phyloP scores from a whole-genome alignment of 1,140 invertebrate genomes.

The Paracyclopina nana region DNA sequence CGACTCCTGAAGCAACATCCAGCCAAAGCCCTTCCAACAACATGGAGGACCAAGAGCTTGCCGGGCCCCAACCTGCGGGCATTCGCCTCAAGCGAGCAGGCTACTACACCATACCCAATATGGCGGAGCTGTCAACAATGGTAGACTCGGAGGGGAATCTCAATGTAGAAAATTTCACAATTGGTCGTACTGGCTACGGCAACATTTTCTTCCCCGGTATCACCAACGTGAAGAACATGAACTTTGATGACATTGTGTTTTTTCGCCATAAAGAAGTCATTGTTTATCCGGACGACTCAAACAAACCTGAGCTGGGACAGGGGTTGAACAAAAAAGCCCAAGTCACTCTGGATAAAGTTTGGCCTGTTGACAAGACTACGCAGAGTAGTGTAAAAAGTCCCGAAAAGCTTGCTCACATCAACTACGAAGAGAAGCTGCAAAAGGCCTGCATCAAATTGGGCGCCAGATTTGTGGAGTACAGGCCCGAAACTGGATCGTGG shows the following conservation, averaged over 20 bases:
- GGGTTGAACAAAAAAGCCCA: slow-evolving; percentile 79
- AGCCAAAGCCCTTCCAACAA: background rate
- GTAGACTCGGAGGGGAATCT: slow-evolving; percentile 42
- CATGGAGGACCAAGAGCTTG: background rate
- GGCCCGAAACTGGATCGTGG: slow-evolving; percentile 88
- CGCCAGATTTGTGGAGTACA: slow-evolving; percentile 80
- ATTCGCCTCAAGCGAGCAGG: slow-evolving; percentile 37
- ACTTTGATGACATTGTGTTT: slow-evolving; percentile 60
- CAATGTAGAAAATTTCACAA: slow-evolving; percentile 67
- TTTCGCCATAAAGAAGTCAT: slow-evolving; percentile 41
- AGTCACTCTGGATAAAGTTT: slow-evolving; percentile 37
- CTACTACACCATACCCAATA: slow-evolving; percentile 63
- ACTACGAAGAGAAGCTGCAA: slow-evolving; percentile 68
- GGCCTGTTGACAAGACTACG: slow-evolving; percentile 70
- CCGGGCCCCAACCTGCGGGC: slow-evolving; percentile 20
- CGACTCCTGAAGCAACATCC: background rate
- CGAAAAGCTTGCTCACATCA: slow-evolving; percentile 49
- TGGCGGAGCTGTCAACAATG: slow-evolving; percentile 46
- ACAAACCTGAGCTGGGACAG: slow-evolving; percentile 52
- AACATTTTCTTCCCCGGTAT: slow-evolving; percentile 69
- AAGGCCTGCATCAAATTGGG: slow-evolving; percentile 61
- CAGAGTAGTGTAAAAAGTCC: slow-evolving; percentile 59
- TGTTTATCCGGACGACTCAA: slow-evolving; percentile 42
- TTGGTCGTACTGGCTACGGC: slow-evolving; percentile 75
- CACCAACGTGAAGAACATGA: slow-evolving; percentile 67